A percentile compares a stretch with the other conserved stretches of the same genome.
These are phyloP conservation scores for Anguilla anguilla DNA, from an alignment of 2,797 vertebrate genomes.

Conservation along the genomic window DNA sequence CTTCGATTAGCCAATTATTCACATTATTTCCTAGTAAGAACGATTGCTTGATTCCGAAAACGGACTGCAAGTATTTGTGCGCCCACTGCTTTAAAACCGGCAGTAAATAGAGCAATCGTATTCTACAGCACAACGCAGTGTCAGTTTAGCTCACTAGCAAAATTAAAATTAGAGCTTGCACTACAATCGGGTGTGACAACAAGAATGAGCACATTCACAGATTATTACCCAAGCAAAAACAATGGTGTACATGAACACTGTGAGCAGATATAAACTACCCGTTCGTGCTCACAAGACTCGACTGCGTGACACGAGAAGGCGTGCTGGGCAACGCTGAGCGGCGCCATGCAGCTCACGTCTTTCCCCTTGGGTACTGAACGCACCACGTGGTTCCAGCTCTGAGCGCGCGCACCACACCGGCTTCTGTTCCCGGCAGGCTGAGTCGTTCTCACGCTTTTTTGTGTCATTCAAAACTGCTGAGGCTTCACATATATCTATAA, in stretches of 20 bases:
- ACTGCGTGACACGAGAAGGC: conserved; percentile 16
- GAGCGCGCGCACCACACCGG: conserved; percentile 58
- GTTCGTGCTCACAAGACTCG: background rate
- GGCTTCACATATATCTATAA: background rate
- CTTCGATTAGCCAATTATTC: background rate
- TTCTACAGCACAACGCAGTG: background rate
- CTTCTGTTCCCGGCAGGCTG: conserved; percentile 42
- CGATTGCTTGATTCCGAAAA: background rate
- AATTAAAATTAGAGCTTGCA: background rate
- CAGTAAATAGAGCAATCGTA: background rate
- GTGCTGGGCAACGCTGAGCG: conserved; percentile 32
- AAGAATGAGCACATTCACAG: background rate
- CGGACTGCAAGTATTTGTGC: background rate
- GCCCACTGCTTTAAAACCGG: background rate
- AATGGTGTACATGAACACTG: background rate
- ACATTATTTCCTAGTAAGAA: background rate
- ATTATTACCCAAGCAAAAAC: background rate
- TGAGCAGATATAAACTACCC: conserved; percentile 6
- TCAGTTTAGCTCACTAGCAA: background rate
- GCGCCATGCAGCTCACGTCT: conserved; percentile 58
- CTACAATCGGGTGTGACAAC: background rate
- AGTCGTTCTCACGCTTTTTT: background rate
- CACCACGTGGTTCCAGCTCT: conserved; percentile 67
- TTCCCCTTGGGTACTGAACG: conserved; percentile 52
- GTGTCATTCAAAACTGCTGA: conserved; percentile 23